Base-by-base conservation (phyloP, 1,140 invertebrate species). In the Dendroctonus valens region DNA sequence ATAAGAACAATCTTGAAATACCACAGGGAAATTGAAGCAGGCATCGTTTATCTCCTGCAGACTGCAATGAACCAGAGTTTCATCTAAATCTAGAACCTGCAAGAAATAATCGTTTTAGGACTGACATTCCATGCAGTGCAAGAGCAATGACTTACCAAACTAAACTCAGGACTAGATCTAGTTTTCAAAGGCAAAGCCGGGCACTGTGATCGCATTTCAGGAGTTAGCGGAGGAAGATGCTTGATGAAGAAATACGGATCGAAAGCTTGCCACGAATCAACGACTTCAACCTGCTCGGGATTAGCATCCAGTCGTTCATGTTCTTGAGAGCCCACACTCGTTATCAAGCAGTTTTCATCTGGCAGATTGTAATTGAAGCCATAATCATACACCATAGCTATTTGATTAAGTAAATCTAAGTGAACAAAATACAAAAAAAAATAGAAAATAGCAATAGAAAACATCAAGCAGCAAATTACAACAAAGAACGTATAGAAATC, bases 31-130 rank as follows among this genome's bases (percentile, higher is more conserved):
- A 70, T 91, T 89, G 78, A 98, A 94, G 61, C 91, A 90, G 0
- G 95, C 94, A 80, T 97, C 94, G 0, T 91, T 87, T 52, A 98
- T 79, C 81, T 97, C 92, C 75, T 93, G 91, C 8, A 98, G 82
- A 75, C 93, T 96, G 78, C 96, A 98, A 77, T 98, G 96, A 1
- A 98, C 96, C 64, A 98, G 77, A 0, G 96, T 98, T 82, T 98
- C 96, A 82, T 98, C 96, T 41, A 86, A 72, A 74, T 86, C 84
- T 41, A 86, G 64, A 0, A 85, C 83, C 88, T 91, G 76, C 41
- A 12, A 65, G 46, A 65, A 62, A 15, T 49, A 49, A 11, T 26
- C 26, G 12, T 14, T 6, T 63, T 40, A 11, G 41, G 12, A 50
- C 46, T 41, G 6, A 55, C 26, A 26, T 40, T 57, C 41, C 0